Evolutionary conservation across 2,113 vertebrate genomes (phyloP).

Genomic region (Ariopsis seemanni): DNA sequence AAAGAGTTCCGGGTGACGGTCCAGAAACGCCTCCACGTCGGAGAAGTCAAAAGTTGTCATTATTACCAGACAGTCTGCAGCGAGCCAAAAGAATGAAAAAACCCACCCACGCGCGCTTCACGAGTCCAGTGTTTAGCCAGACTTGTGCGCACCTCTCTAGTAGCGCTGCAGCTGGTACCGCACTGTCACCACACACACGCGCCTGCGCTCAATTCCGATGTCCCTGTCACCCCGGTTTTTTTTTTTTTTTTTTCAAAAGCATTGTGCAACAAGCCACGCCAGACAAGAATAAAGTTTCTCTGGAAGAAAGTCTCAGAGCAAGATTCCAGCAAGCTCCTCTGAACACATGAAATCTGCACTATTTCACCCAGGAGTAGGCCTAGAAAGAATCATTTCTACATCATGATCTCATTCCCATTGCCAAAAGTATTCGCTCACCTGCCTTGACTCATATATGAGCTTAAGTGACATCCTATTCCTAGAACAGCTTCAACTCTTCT

Average conservation of each 20-base stretch:
- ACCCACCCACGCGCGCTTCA: too few relatives aligned
- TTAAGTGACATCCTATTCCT: too few relatives aligned
- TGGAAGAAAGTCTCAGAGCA: not conserved
- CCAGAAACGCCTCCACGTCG: conserved; percentile 77
- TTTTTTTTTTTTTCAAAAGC: not conserved
- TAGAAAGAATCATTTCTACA: not conserved
- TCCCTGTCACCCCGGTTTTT: not conserved
- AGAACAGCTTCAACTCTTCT: too few relatives aligned
- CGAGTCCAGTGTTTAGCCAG: not conserved
- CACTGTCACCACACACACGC: not conserved
- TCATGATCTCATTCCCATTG: not conserved
- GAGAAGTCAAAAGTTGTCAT: conserved; percentile 77
- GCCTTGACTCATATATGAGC: too few relatives aligned
- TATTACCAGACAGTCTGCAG: conserved; percentile 24
- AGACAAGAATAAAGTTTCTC: not conserved
- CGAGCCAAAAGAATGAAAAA: too few relatives aligned
- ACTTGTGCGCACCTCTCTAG: not conserved
- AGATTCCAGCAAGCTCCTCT: not conserved
- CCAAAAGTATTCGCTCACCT: too few relatives aligned
- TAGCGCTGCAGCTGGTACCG: not conserved
- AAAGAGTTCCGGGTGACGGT: conserved; percentile 76
- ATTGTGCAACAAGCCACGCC: not conserved
- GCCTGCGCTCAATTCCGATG: too few relatives aligned
- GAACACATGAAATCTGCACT: not conserved
- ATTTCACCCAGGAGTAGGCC: not conserved